Conservation (phyloP, 2,888 invertebrate genomes). For the Trilocha varians region DNA sequence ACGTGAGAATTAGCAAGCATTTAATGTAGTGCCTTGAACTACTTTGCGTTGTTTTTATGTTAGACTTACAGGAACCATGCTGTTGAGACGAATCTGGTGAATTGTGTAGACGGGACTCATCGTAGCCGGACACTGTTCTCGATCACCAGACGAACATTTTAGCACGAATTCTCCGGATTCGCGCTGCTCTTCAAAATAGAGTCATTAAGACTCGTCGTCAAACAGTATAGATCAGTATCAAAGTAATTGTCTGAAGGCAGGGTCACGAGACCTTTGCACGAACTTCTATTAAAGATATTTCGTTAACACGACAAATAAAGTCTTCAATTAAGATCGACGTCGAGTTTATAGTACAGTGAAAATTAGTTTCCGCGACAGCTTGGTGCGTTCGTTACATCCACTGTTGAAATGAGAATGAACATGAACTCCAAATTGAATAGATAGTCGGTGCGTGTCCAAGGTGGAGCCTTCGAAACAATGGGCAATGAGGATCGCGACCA, state of each 20-base stretch:
- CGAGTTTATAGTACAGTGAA: conserved; percentile 12
- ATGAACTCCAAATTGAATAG: conserved; percentile 45
- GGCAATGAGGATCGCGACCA: conserved; percentile 47
- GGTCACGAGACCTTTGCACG: conserved; percentile 50
- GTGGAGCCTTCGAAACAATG: conserved; percentile 53
- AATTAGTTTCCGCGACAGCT: conserved; percentile 3
- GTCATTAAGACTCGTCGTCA: conserved; percentile 46
- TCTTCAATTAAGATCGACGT: conserved; percentile 26
- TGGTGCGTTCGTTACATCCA: conserved; percentile 27
- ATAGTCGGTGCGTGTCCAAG: conserved; percentile 55
- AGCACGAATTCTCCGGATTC: conserved; percentile 22
- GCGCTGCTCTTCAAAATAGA: conserved; percentile 41
- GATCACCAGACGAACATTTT: conserved; percentile 4
- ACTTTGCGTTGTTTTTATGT: background rate
- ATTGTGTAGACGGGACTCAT: conserved; percentile 55
- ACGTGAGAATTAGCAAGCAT: no score
- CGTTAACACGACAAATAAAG: conserved; percentile 34
- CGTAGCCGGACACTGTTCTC: conserved; percentile 1
- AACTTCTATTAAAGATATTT: conserved; percentile 56
- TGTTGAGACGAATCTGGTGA: conserved; percentile 42
- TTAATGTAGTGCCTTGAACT: no score
- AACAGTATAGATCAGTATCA: conserved; percentile 57
- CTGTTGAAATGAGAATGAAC: conserved; percentile 47
- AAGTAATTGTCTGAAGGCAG: conserved; percentile 52
- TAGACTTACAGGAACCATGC: conserved; percentile 43